These are phyloP conservation scores for Leucopsar rothschildi DNA, from an alignment of 2,113 vertebrate species.

Conservation along the genomic window DNA sequence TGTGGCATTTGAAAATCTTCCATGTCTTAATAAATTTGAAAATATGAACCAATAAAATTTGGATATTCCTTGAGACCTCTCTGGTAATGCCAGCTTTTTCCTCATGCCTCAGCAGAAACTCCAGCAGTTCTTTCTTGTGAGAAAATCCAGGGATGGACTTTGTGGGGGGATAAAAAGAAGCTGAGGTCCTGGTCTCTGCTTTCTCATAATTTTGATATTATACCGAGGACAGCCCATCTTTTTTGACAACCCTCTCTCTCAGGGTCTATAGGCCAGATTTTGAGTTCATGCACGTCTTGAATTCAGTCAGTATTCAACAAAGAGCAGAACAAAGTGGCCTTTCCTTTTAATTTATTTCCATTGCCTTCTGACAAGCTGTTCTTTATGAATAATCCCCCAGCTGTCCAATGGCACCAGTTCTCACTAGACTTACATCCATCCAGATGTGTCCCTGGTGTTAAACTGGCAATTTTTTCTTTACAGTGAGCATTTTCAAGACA, in stretches of 20 bases:
- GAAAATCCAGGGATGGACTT: not conserved
- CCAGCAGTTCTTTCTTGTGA: not conserved
- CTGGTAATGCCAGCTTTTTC: not conserved
- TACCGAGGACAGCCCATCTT: not conserved
- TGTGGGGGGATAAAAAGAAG: accelerated
- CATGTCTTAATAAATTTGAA: not conserved
- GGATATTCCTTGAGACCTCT: not conserved
- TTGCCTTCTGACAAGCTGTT: not conserved
- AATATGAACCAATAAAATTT: not conserved
- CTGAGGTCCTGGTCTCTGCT: not conserved
- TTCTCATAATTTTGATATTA: not conserved
- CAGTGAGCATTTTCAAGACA: not conserved
- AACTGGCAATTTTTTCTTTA: not conserved
- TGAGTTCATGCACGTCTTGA: not conserved
- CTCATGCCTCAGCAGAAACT: not conserved
- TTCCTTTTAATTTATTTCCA: not conserved
- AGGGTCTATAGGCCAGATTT: not conserved
- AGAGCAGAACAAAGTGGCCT: not conserved
- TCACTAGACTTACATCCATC: not conserved
- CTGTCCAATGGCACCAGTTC: not conserved
- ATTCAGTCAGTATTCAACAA: not conserved
- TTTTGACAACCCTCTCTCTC: not conserved
- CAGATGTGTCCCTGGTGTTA: not conserved
- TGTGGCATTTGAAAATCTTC: not conserved
- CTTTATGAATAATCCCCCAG: not conserved